These are phyloP conservation scores for Molossus molossus DNA, from an alignment of 2,797 vertebrate species.

Conservation along the genomic window DNA sequence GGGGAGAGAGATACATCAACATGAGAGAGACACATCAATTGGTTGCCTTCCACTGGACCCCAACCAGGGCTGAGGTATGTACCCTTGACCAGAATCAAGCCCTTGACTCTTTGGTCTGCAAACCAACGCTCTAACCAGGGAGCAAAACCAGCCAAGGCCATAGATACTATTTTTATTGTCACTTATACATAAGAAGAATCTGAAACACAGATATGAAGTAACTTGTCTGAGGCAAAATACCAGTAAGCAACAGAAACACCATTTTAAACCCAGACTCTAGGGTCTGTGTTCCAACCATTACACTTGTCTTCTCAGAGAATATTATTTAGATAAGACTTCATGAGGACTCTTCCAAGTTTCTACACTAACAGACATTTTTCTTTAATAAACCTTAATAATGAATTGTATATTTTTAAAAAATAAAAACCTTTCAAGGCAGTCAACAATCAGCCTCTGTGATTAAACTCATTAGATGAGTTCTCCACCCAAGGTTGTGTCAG, in stretches of 20 bases:
- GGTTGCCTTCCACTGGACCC: no score
- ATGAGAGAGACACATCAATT: no score
- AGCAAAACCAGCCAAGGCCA: not conserved
- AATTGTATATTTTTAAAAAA: not conserved
- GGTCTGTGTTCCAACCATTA: not conserved
- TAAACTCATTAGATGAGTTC: not conserved
- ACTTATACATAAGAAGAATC: not conserved
- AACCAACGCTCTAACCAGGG: no score
- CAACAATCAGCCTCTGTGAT: not conserved
- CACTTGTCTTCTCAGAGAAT: not conserved
- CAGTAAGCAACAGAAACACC: not conserved
- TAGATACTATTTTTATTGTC: not conserved
- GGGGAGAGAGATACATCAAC: no score
- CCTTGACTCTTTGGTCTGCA: no score
- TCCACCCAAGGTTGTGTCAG: not conserved
- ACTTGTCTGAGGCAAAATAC: not conserved
- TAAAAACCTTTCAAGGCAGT: slow-evolving; percentile 29
- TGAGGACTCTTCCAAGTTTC: not conserved
- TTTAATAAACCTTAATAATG: slow-evolving; percentile 4
- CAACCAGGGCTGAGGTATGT: no score
- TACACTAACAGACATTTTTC: not conserved
- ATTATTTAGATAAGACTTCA: not conserved
- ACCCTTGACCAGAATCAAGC: no score
- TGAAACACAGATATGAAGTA: not conserved
- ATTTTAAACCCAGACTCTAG: not conserved